Conservation (phyloP, 1,140 invertebrate species). For the Panulirus ornatus region DNA sequence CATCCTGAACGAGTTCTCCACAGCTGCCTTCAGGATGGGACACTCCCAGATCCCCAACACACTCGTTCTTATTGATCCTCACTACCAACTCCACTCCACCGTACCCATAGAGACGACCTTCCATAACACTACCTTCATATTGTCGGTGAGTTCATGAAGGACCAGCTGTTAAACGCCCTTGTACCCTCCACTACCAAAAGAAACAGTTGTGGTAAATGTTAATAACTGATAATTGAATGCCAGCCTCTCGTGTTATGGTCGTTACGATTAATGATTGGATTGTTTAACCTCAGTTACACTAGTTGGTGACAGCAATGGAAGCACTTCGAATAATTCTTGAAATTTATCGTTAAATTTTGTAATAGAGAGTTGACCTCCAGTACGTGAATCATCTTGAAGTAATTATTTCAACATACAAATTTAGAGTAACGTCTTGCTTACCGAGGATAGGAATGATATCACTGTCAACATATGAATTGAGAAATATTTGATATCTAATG, state of each 20-base stretch:
- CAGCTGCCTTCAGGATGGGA: conserved; percentile 91
- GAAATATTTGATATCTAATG: not conserved
- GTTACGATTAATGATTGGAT: too few species aligned
- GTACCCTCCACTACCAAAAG: too few species aligned
- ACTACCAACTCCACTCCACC: not conserved
- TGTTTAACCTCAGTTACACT: too few species aligned
- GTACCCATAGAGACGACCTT: not conserved
- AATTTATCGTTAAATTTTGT: too few species aligned
- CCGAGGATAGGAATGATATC: not conserved
- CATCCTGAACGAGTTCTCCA: conserved; percentile 87
- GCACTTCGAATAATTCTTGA: too few species aligned
- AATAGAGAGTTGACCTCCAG: too few species aligned
- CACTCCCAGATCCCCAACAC: conserved; percentile 86
- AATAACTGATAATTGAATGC: too few species aligned
- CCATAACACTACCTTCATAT: not conserved
- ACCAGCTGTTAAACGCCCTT: too few species aligned
- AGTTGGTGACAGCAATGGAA: too few species aligned
- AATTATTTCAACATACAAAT: not conserved
- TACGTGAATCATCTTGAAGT: not conserved
- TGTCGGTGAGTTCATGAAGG: not conserved
- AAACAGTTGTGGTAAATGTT: too few species aligned
- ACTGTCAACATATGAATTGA: not conserved
- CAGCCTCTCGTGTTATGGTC: too few species aligned
- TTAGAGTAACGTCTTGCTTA: not conserved
- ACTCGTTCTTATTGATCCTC: not conserved